phyloP scores from a whole-genome alignment of 2,888 invertebrate species.

The Nebria brevicollis region DNA sequence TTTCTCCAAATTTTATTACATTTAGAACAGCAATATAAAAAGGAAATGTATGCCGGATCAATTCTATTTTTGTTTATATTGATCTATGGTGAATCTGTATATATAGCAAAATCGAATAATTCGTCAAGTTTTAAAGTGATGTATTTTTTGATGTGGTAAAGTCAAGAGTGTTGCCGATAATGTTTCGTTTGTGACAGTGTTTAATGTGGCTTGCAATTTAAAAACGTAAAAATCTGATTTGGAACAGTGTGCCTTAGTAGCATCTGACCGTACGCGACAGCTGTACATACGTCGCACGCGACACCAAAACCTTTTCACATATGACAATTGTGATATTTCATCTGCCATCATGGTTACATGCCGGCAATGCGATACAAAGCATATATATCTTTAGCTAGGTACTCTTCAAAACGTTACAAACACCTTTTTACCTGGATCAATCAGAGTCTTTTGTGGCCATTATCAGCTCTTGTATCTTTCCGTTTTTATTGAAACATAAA shows the following conservation, averaged over 20 bases:
- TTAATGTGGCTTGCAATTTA: neutral
- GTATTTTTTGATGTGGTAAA: too few species aligned
- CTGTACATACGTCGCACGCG: conserved; percentile 58
- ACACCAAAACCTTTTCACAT: conserved; percentile 61
- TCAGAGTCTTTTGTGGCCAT: conserved; percentile 11
- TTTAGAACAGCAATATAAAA: too few species aligned
- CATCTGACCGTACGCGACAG: conserved; percentile 48
- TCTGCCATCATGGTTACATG: conserved; percentile 53
- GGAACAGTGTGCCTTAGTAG: neutral
- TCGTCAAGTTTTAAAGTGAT: too few species aligned
- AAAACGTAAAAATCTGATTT: neutral
- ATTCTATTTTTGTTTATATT: too few species aligned
- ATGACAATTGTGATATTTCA: conserved; percentile 62
- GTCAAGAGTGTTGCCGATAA: neutral
- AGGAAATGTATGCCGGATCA: too few species aligned
- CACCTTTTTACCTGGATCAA: conserved; percentile 50
- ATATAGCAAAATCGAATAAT: too few species aligned
- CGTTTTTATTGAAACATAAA: neutral
- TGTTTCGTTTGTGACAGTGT: neutral
- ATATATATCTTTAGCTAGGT: conserved; percentile 6
- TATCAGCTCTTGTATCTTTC: neutral
- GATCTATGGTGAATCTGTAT: too few species aligned
- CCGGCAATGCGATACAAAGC: neutral
- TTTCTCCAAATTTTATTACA: too few species aligned
- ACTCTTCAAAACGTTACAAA: conserved; percentile 33